Evolutionary conservation across 1,140 invertebrate species (phyloP).

Genomic region (Aphelenchoides fujianensis): DNA sequence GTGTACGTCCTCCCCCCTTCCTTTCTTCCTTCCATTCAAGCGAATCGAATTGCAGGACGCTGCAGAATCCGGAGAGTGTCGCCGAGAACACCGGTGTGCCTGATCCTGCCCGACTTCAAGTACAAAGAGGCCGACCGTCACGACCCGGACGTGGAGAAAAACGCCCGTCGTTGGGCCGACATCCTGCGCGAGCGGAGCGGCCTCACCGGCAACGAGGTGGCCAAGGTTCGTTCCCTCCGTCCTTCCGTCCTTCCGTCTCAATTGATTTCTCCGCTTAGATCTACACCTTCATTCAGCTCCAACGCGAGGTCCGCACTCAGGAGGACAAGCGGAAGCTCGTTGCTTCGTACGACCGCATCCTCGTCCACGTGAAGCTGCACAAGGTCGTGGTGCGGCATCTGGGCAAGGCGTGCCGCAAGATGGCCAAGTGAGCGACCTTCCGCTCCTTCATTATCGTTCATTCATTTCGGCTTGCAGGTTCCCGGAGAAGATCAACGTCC

Average conservation of each 20-base stretch:
- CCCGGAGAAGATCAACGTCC: not conserved
- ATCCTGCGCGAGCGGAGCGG: conserved; percentile 36
- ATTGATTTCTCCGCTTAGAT: too few relatives aligned
- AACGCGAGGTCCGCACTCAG: conserved; percentile 31
- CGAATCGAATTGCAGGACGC: conserved; percentile 31
- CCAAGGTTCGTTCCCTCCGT: conserved; percentile 27
- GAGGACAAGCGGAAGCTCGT: conserved; percentile 36
- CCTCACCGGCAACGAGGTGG: conserved; percentile 34
- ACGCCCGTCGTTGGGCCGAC: conserved; percentile 42
- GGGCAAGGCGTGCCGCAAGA: conserved; percentile 9
- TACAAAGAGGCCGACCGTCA: conserved; percentile 26
- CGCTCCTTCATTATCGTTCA: too few relatives aligned
- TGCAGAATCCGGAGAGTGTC: conserved; percentile 35
- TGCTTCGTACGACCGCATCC: conserved; percentile 34
- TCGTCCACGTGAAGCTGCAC: conserved; percentile 5
- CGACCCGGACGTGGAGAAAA: conserved; percentile 48
- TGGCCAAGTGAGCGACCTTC: not conserved
- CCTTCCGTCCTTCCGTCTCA: too few relatives aligned
- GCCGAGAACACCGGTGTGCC: conserved; percentile 40
- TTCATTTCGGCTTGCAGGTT: not conserved
- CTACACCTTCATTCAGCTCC: conserved; percentile 37
- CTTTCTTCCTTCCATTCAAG: not conserved
- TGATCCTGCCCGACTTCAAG: conserved; percentile 47
- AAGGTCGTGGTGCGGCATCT: conserved; percentile 16
- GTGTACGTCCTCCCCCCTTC: conserved; percentile 30